Conservation (phyloP, 2,113 vertebrate genomes). For the Coptodon rendalli region DNA sequence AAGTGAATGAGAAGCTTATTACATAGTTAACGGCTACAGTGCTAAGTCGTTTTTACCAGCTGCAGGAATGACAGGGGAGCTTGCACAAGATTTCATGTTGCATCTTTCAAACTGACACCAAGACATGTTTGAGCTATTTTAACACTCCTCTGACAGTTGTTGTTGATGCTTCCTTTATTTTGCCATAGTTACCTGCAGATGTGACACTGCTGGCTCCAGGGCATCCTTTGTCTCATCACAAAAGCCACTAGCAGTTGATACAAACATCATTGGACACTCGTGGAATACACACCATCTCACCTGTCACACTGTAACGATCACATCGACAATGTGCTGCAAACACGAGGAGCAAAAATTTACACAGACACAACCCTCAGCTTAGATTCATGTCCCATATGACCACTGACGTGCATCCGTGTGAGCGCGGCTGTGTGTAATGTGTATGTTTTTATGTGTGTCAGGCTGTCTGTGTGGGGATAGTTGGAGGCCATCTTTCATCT, state of each 20-base stretch:
- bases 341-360: conserved; percentile 54
- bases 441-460: conserved; percentile 4
- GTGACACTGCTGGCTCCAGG: conserved; percentile 59
- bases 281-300: conserved; percentile 57
- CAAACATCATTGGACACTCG: conserved; percentile 57
- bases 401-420: conserved; percentile 1
- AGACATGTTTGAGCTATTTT: conserved; percentile 40
- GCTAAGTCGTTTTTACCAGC: not conserved
- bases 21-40: not conserved
- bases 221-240: conserved; percentile 66
- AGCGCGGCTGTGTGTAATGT: not conserved
- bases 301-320: conserved; percentile 56
- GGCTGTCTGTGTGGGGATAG: conserved; percentile 28
- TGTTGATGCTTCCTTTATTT: conserved; percentile 40
- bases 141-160: conserved; percentile 30
- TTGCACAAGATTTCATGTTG: conserved; percentile 7
- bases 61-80: not conserved
- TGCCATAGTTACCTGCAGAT: conserved; percentile 52
- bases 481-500: conserved; percentile 65
- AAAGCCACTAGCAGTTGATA: conserved; percentile 52
- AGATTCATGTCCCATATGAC: conserved; percentile 46
- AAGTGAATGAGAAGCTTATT: not conserved
- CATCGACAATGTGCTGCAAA: conserved; percentile 48
- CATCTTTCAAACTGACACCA: conserved; percentile 33
- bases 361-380: conserved; percentile 45